phyloP scores from a whole-genome alignment of 1,140 invertebrate species.

The Chironomus tepperi region DNA sequence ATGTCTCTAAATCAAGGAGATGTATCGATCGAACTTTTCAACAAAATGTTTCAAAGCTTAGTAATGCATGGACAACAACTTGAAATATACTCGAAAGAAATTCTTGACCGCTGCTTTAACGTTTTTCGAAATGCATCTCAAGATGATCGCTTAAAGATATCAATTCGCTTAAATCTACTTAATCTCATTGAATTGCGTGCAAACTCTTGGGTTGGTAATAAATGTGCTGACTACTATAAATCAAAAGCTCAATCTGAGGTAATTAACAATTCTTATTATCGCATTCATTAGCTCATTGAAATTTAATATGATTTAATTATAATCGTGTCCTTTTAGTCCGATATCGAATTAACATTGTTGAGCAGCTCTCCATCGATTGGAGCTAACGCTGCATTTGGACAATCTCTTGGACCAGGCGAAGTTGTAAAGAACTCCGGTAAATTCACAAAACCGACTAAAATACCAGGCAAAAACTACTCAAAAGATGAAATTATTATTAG shows the following conservation, averaged over 20 bases:
- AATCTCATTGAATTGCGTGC: conserved; percentile 82
- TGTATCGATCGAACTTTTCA: conserved; percentile 31
- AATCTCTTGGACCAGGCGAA: conserved; percentile 65
- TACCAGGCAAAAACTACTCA: conserved; percentile 83
- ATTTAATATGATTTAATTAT: background rate
- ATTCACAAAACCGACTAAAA: conserved; percentile 77
- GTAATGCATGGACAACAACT: conserved; percentile 63
- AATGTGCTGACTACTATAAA: conserved; percentile 48
- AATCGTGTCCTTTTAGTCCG: background rate
- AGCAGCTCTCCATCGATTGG: conserved; percentile 39
- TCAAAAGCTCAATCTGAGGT: background rate
- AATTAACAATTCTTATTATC: background rate
- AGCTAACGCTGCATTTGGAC: conserved; percentile 40
- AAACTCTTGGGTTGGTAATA: conserved; percentile 64
- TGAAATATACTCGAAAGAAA: conserved; percentile 66
- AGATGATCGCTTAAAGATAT: conserved; percentile 68
- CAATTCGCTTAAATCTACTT: conserved; percentile 71
- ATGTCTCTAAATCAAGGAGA: conserved; percentile 52
- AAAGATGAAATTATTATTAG: conserved; percentile 90
- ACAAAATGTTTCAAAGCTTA: conserved; percentile 58
- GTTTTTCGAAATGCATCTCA: conserved; percentile 78
- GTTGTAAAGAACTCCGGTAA: conserved; percentile 80
- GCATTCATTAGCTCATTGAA: background rate
- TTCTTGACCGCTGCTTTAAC: conserved; percentile 49
- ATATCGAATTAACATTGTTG: conserved; percentile 31